A percentile compares a stretch with the other conserved stretches of the same genome.
Conservation (phyloP, 2,888 invertebrate species). For the Ecdyonurus torrentis region DNA sequence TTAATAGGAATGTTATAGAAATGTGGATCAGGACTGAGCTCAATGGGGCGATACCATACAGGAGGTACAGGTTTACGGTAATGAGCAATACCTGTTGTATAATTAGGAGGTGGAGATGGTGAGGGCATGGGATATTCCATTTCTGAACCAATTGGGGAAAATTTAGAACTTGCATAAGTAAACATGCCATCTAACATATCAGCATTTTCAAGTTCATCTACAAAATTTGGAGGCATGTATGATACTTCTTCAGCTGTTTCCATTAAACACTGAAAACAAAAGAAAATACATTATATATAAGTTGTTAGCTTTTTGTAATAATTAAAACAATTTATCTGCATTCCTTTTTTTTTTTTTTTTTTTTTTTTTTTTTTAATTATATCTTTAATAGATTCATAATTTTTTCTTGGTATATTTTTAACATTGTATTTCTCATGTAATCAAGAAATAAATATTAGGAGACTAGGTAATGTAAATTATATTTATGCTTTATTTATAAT, state of each 20-base stretch:
- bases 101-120: neutral
- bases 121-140: neutral
- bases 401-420: no score
- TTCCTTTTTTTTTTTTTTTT: no score
- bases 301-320: no score
- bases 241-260: slow-evolving; percentile 47
- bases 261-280: slow-evolving; percentile 59
- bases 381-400: no score
- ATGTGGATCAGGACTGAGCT: slow-evolving; percentile 54
- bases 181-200: slow-evolving; percentile 14
- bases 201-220: slow-evolving; percentile 34
- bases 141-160: slow-evolving; percentile 34
- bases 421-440: no score
- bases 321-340: no score
- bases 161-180: slow-evolving; percentile 67
- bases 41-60: slow-evolving; percentile 33
- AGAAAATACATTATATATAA: no score
- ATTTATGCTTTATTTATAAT: no score
- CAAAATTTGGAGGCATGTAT: neutral
- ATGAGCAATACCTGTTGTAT: neutral
- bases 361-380: no score
- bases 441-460: no score
- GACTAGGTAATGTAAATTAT: no score
- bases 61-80: slow-evolving; percentile 2
- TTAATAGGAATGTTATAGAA: slow-evolving; percentile 74